Evolutionary conservation across 2,113 vertebrate genomes (phyloP).

Genomic region (Proteles cristata): DNA sequence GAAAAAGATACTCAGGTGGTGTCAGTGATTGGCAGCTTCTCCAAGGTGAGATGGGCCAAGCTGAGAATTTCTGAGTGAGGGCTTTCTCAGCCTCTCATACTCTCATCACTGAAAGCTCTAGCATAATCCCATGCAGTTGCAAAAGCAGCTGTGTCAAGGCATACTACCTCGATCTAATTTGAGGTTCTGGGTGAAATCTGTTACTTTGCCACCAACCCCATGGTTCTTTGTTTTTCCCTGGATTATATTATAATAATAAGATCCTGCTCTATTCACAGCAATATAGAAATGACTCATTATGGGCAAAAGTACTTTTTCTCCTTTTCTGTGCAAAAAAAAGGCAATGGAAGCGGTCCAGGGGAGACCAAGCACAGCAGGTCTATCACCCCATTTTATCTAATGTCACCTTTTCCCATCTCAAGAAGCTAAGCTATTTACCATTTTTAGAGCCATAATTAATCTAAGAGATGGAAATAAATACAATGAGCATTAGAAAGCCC

Average conservation of each 20-base stretch:
- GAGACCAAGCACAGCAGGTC: neutral
- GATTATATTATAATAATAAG: neutral
- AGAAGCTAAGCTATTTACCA: neutral
- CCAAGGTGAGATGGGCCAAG: too few species aligned
- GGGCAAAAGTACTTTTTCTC: neutral
- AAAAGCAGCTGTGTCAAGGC: neutral
- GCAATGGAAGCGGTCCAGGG: rapidly evolving
- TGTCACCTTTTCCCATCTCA: neutral
- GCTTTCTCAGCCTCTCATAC: neutral
- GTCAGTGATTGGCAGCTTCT: neutral
- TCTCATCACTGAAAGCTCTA: neutral
- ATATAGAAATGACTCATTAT: neutral
- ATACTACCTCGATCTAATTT: too few species aligned
- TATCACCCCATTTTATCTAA: neutral
- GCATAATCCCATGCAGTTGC: neutral
- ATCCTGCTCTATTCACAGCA: neutral
- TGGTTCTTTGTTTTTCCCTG: neutral
- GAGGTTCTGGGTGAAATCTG: neutral
- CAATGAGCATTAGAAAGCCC: neutral
- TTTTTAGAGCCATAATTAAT: neutral
- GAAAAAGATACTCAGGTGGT: neutral
- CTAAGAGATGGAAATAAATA: neutral
- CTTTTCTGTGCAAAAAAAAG: neutral
- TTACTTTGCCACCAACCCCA: neutral
- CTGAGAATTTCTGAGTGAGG: neutral